phyloP scores from a whole-genome alignment of 2,888 invertebrate genomes.

The Drosophila mercatorum region DNA sequence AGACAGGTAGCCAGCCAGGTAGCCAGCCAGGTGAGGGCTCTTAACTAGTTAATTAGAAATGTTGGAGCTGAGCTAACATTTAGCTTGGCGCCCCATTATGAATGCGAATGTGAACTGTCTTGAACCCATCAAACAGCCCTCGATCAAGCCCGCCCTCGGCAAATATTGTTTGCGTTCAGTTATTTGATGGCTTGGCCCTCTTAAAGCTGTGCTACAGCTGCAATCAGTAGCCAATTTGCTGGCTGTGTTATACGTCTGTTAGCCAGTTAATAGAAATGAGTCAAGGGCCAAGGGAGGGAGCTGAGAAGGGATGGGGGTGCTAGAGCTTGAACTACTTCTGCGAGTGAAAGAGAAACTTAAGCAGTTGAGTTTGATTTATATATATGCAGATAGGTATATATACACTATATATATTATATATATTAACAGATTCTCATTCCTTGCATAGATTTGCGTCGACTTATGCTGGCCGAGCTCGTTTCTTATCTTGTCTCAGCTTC shows the following conservation, averaged over 20 bases:
- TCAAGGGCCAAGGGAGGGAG: neutral
- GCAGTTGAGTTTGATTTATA: too few species aligned
- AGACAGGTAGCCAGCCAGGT: neutral
- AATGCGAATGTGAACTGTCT: constrained; percentile 29
- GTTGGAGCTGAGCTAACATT: constrained; percentile 24
- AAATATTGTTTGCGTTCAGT: constrained; percentile 7
- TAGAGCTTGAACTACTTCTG: too few species aligned
- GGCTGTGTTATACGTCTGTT: constrained; percentile 34
- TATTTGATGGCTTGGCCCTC: constrained; percentile 20
- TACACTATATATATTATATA: too few species aligned
- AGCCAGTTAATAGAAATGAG: neutral
- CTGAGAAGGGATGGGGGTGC: too few species aligned
- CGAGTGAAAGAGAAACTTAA: too few species aligned
- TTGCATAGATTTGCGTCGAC: too few species aligned
- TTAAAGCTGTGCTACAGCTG: neutral
- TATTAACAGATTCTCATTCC: too few species aligned
- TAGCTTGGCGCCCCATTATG: constrained; percentile 23
- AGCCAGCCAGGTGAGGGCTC: constrained; percentile 5
- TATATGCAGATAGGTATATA: too few species aligned
- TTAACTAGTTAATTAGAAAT: constrained; percentile 50
- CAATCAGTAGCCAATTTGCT: constrained; percentile 43
- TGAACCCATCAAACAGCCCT: constrained; percentile 10
- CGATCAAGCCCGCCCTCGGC: neutral
- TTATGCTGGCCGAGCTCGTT: constrained; percentile 32
- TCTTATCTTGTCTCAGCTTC: constrained; percentile 37